Conservation (phyloP, 2,113 vertebrate genomes). For the Bostrychus sinensis region DNA sequence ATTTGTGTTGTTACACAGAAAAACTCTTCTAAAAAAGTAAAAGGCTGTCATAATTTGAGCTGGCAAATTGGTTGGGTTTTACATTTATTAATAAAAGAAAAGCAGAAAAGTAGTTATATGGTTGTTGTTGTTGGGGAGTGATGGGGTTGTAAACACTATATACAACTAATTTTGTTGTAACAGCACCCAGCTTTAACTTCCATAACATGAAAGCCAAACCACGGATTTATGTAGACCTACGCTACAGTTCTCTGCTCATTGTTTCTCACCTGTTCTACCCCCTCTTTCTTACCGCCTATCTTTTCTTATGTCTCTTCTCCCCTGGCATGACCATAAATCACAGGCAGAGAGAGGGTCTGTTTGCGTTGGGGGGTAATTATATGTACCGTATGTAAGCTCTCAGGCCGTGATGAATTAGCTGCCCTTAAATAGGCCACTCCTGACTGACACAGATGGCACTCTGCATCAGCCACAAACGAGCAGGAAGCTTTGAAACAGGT, state of each 20-base stretch:
- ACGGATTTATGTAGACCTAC: slow-evolving; percentile 8
- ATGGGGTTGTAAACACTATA: too few relatives aligned
- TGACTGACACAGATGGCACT: slow-evolving; percentile 75
- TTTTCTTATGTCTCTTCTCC: slow-evolving; percentile 42
- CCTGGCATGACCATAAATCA: slow-evolving; percentile 78
- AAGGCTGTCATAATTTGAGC: too few relatives aligned
- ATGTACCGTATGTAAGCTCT: slow-evolving; percentile 72
- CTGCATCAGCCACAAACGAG: slow-evolving; percentile 34
- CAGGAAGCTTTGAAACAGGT: slow-evolving; percentile 38
- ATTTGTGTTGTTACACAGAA: too few relatives aligned
- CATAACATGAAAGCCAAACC: not conserved
- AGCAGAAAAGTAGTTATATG: too few relatives aligned
- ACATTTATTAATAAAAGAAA: too few relatives aligned
- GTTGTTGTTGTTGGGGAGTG: too few relatives aligned
- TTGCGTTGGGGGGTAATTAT: slow-evolving; percentile 77
- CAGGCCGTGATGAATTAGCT: slow-evolving; percentile 78
- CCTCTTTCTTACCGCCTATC: slow-evolving; percentile 21
- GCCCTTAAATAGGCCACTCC: slow-evolving; percentile 75
- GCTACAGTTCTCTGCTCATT: slow-evolving; percentile 16
- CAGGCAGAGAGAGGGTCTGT: slow-evolving; percentile 62
- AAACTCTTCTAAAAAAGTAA: too few relatives aligned
- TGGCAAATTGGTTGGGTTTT: too few relatives aligned
- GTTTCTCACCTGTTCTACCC: not conserved
- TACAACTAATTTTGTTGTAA: too few relatives aligned
- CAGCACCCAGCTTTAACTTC: not conserved